Percentiles rank a stretch among this genome's conserved stretches.
Evolutionary conservation across 2,888 invertebrate species (phyloP).

Genomic region (Tinea pellionella): DNA sequence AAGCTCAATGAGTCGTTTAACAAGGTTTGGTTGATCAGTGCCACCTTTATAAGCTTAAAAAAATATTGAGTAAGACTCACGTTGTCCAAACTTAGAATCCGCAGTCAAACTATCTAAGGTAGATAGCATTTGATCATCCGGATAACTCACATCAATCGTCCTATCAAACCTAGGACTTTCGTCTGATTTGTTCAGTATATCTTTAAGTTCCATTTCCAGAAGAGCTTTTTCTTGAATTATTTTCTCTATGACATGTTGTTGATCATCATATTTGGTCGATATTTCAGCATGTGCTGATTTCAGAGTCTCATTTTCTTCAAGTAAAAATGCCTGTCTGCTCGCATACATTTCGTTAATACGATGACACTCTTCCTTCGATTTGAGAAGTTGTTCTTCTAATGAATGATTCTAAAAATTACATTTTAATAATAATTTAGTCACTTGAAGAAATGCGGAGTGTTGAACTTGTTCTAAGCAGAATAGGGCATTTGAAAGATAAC

Average conservation of each 20-base stretch:
- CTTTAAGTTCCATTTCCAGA: conserved; percentile 55
- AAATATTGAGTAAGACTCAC: conserved; percentile 29
- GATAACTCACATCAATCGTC: conserved; percentile 56
- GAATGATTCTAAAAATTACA: conserved; percentile 36
- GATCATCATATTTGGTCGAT: conserved; percentile 36
- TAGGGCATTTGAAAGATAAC: too few species aligned
- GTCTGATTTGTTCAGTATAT: conserved; percentile 48
- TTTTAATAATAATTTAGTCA: too few species aligned
- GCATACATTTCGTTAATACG: conserved; percentile 63
- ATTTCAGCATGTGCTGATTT: conserved; percentile 40
- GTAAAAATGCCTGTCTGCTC: conserved; percentile 38
- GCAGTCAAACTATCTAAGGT: conserved; percentile 47
- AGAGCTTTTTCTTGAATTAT: conserved; percentile 49
- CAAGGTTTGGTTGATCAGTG: too few species aligned
- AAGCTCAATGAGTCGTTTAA: too few species aligned
- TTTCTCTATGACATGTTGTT: conserved; percentile 46
- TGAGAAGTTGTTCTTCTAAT: conserved; percentile 43
- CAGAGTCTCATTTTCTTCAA: conserved; percentile 45
- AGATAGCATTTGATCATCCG: conserved; percentile 55
- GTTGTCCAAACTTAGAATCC: conserved; percentile 43
- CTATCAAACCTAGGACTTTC: conserved; percentile 42
- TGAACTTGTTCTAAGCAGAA: too few species aligned
- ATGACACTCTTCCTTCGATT: conserved; percentile 56
- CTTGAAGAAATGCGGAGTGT: too few species aligned
- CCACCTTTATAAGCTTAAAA: too few species aligned